phyloP scores from a whole-genome alignment of 2,888 invertebrate genomes.

The Leucophenga montana region DNA sequence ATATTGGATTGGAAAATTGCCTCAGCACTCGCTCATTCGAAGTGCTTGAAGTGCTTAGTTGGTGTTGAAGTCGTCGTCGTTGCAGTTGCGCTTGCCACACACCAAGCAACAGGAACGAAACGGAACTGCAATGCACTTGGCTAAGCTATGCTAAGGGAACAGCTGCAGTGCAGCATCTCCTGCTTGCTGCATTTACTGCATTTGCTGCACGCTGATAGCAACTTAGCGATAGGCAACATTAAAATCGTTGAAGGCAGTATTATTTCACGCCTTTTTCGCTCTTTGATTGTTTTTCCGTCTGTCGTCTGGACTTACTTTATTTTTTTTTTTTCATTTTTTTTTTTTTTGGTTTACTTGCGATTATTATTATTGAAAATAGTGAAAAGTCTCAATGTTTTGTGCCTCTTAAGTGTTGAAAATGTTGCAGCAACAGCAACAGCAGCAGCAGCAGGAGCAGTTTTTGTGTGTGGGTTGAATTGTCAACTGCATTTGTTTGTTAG shows the following conservation, averaged over 20 bases:
- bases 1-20: conserved; percentile 17
- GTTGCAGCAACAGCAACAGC: conserved; percentile 11
- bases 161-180: conserved; percentile 35
- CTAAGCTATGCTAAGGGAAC: conserved; percentile 13
- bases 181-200: conserved; percentile 25
- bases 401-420: conserved; percentile 11
- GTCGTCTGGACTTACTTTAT: not conserved
- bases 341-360: not conserved
- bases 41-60: conserved; percentile 4
- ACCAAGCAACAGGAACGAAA: not conserved
- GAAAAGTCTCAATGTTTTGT: conserved; percentile 28
- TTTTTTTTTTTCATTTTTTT: not conserved
- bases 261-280: conserved; percentile 46
- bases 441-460: not conserved
- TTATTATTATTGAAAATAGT: conserved; percentile 47
- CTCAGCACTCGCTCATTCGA: not conserved
- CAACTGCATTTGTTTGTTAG: conserved; percentile 14
- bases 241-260: conserved; percentile 35
- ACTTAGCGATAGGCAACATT: conserved; percentile 23
- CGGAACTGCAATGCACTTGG: not conserved
- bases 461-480: conserved; percentile 24
- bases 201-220: conserved; percentile 16
- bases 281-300: conserved; percentile 19
- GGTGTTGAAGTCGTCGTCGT: not conserved
- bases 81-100: conserved; percentile 17